phyloP scores from a whole-genome alignment of 1,140 invertebrate species.

The Aradophagus sp. region DNA sequence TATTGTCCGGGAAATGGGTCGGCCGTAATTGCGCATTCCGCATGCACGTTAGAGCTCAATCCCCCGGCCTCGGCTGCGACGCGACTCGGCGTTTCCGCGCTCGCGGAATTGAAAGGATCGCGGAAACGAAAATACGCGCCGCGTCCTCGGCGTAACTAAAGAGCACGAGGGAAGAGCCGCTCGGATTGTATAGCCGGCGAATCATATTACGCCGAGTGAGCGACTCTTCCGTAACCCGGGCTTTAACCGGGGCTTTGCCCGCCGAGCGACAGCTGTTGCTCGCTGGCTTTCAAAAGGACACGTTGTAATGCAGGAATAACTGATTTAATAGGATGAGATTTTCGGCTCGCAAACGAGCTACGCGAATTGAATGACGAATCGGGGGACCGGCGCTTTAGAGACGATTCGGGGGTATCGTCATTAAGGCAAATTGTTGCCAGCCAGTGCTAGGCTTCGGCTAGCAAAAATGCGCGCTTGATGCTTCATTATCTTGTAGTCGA shows the following conservation, averaged over 20 bases:
- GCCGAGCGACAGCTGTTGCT: constrained; percentile 34
- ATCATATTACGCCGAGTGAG: constrained; percentile 28
- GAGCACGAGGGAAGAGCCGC: constrained; percentile 16
- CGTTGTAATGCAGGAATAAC: constrained; percentile 45
- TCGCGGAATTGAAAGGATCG: constrained; percentile 41
- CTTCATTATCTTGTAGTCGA: no score
- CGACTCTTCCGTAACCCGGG: constrained; percentile 24
- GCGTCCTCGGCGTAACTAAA: constrained; percentile 29
- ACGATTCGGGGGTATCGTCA: constrained; percentile 15
- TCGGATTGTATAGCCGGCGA: constrained; percentile 27
- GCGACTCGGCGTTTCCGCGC: constrained; percentile 31
- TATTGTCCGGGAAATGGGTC: constrained; percentile 73
- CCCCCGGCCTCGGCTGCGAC: constrained; percentile 12
- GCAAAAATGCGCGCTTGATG: not conserved
- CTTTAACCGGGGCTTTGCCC: constrained; percentile 16
- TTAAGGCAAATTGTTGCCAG: constrained; percentile 16
- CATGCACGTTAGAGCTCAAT: constrained; percentile 63
- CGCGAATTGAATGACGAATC: constrained; percentile 24
- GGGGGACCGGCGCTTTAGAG: constrained; percentile 1
- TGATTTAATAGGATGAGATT: constrained; percentile 46
- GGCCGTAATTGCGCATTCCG: constrained; percentile 68
- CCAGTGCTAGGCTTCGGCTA: not conserved
- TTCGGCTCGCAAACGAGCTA: constrained; percentile 18
- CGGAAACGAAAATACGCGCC: constrained; percentile 44
- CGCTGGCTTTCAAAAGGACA: constrained; percentile 28